Conservation (phyloP, 1,140 invertebrate species). For the Ceratosolen fusciceps region DNA sequence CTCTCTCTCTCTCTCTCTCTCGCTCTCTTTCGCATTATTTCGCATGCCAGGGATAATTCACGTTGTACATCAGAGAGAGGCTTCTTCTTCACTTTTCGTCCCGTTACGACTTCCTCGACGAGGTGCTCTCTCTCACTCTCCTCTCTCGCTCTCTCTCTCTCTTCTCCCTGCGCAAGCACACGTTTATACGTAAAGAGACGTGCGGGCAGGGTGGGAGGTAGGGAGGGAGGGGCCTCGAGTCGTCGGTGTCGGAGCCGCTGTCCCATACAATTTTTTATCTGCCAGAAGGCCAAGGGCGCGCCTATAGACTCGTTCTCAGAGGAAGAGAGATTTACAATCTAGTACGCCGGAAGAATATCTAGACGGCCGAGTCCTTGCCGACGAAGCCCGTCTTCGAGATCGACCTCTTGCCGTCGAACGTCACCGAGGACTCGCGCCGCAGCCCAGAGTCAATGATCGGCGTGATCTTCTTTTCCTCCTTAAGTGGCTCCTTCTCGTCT, state of each 20-base stretch:
- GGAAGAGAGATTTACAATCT: slow-evolving; percentile 68
- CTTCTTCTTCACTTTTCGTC: not conserved
- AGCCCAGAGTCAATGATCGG: slow-evolving; percentile 76
- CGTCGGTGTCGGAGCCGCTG: not conserved
- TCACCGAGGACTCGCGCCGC: slow-evolving; percentile 82
- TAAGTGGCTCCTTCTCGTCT: slow-evolving; percentile 86
- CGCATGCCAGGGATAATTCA: slow-evolving; percentile 3
- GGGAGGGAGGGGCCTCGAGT: not conserved
- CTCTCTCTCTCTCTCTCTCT: no score
- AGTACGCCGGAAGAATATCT: slow-evolving; percentile 75
- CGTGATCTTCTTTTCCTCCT: slow-evolving; percentile 75
- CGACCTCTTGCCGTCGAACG: slow-evolving; percentile 84
- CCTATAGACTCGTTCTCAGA: slow-evolving; percentile 29
- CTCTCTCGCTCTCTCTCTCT: no score
- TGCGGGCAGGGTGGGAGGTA: not conserved
- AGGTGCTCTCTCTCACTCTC: no score
- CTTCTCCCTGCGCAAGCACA: no score
- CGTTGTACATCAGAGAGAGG: not conserved
- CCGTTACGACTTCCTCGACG: not conserved
- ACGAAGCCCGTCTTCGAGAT: slow-evolving; percentile 86
- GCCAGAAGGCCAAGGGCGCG: not conserved
- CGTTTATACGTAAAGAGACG: not conserved
- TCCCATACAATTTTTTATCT: not conserved
- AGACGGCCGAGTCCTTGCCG: slow-evolving; percentile 88
- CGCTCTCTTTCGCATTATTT: no score